Base-by-base conservation (phyloP, 2,797 vertebrate genomes). In the Ceyx erithaca region DNA sequence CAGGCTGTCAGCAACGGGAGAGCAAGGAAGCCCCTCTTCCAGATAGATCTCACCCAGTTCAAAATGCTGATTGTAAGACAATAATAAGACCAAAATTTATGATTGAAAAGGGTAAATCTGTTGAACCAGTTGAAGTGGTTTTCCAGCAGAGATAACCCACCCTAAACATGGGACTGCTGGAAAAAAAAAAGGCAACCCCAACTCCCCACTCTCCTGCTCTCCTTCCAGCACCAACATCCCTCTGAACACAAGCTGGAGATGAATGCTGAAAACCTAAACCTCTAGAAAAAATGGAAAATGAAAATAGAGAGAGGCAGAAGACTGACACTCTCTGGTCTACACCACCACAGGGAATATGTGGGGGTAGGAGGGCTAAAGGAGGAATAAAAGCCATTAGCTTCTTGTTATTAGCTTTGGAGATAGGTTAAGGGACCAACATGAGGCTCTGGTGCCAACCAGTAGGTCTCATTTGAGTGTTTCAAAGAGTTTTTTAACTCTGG, bases 111-210 rank as follows among this genome's bases (percentile, higher is more conserved):
- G 19, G 30, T 48, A 15, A 58, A 91, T 59, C 61, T 67, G 41
- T 30, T 68, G 40, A 83, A 91, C 13, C 14, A 8, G 33, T 11
- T 7, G 37, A 61, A 72, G 41, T 20, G 4, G 46, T 40, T 51
- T 89, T 72, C 73, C 80, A 93, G 45, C 43, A 85, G 37, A 85
- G 23, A 55, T 71, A 83, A 64, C 13, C 10, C 16, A 77, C 41
- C 26, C 51, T 54, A 57, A 80, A 75, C 4, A 21, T 1, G 14
- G 4, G n/a, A n/a, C 30, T 30, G 23, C 17, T 66, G 40, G 10
- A 14, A n/a, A 77, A 70, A 40, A 40, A 40, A 62, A 68, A 12
- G 30, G 72, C 54, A 48, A 21, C 20, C 17, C 40, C 64, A 67
- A 22, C 43, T 72, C 13, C 43, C 18, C 48, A 40, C 3, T 5